Percentiles rank a stretch among this genome's conserved stretches.
These are phyloP conservation scores for Euschistus heros DNA, from an alignment of 1,140 invertebrate species.

Conservation along the genomic window DNA sequence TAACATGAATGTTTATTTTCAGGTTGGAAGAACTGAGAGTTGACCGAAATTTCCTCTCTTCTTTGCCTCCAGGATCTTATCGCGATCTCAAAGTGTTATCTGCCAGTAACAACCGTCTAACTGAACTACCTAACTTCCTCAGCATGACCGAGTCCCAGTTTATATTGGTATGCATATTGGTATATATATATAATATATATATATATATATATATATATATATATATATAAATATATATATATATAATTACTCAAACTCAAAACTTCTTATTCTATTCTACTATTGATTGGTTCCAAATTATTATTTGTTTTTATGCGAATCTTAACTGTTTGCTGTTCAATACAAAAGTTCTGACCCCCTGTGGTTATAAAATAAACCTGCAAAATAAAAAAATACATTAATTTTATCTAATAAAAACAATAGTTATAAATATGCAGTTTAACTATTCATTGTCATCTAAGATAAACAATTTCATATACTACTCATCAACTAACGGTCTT, in stretches of 20 bases:
- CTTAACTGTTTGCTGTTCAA: too few relatives aligned
- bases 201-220: background rate
- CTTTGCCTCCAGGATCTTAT: slow-evolving; percentile 46
- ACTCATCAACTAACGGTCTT: too few relatives aligned
- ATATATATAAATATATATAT: background rate
- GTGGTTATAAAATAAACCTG: too few relatives aligned
- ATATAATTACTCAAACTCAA: background rate
- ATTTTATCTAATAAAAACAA: too few relatives aligned
- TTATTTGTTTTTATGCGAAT: too few relatives aligned
- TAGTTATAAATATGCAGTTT: too few relatives aligned
- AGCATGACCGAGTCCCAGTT: background rate
- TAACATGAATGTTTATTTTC: slow-evolving; percentile 32
- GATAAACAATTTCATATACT: too few relatives aligned
- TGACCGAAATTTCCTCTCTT: slow-evolving; percentile 54
- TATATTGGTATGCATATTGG: background rate
- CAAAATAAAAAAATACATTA: too few relatives aligned
- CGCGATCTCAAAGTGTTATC: slow-evolving; percentile 46
- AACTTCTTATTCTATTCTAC: too few relatives aligned
- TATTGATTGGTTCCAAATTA: too few relatives aligned
- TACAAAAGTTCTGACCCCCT: too few relatives aligned
- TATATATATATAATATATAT: background rate
- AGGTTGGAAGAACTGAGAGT: slow-evolving; percentile 57
- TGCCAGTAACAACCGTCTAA: slow-evolving; percentile 48
- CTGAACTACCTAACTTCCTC: slow-evolving; percentile 35
- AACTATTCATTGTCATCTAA: too few relatives aligned